Evolutionary conservation across 2,888 invertebrate species (phyloP), one percentile per base, ranked within the genome.

Genomic region (Dendrolimus houi): DNA sequence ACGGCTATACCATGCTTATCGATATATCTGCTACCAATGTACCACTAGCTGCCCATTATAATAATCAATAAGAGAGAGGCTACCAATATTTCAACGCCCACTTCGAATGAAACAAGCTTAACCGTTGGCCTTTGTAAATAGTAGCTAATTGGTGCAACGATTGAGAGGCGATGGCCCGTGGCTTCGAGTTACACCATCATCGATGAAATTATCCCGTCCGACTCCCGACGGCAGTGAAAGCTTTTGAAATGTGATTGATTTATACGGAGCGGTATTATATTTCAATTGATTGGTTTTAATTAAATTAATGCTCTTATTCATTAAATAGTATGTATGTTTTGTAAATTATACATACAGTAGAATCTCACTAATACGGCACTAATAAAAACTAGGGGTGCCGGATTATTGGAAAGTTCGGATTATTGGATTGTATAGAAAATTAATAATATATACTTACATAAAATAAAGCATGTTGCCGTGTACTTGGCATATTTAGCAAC

Each of bases 11-110:
- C 71, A 61, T 70, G 71, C 71, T 74, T 75, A 72, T 71, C 61
- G 61, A 62, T 47, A 47, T 47, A 47, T 47, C 47, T 47, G 9
- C 8, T 10, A 59, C 66, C 69, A 70, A 65, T 69, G 71, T 70
- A 72, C 71, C 65, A 69, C 56, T 61, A 70, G 64, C 67, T 68
- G 63, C 67, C 68, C 70, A 77, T 74, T 77, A 79, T 78, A 74
- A 76, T 74, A 74, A 78, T 78, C 77, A 72, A 72, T 78, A 70
- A 68, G 68, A 47, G 47, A 47, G 47, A 12, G 47, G 9, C 12
- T 9, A 12, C 74, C 70, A 69, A 67, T 71, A 70, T 68, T 69
- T 72, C 61, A 65, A 71, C 74, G 66, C 78, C 77, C 70, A 75
- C 74, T 59, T 62, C 55, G 57, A 57, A 53, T 64, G 59, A 60